Percentiles rank a stretch among this genome's conserved stretches.
phyloP scores from a whole-genome alignment of 2,113 vertebrate genomes.

The Sylvietta virens region DNA sequence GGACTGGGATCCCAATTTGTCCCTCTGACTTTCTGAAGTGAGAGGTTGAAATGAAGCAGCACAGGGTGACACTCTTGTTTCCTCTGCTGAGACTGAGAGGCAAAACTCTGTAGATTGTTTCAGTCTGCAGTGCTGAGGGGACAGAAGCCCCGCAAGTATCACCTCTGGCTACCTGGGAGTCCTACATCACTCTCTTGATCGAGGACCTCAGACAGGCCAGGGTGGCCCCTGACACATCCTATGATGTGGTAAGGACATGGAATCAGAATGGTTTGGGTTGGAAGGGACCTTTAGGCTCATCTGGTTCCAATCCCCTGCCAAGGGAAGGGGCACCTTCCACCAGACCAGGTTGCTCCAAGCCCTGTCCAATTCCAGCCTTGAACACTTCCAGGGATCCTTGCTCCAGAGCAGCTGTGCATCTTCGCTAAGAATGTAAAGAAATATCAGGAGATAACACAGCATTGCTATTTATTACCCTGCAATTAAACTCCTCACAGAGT shows the following conservation, averaged over 20 bases:
- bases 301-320: neutral
- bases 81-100: neutral
- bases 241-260: fast-evolving
- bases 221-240: neutral
- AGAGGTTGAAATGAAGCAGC: neutral
- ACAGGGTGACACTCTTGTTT: fast-evolving
- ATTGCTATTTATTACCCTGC: conserved; percentile 69
- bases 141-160: no score
- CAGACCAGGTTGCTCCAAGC: neutral
- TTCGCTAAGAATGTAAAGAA: conserved; percentile 30
- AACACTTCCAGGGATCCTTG: neutral
- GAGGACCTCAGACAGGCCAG: neutral
- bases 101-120: neutral
- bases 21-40: neutral
- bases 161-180: neutral
- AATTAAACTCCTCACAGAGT: conserved; percentile 65
- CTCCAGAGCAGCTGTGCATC: conserved; percentile 32
- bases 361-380: neutral
- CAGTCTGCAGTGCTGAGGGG: neutral
- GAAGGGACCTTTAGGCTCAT: neutral
- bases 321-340: neutral
- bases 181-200: neutral
- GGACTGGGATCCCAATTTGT: neutral
- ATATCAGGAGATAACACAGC: conserved; percentile 56
- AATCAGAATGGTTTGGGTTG: neutral